Evolutionary conservation across 2,888 invertebrate genomes (phyloP), one percentile per base, ranked within the genome.

Genomic region (Euphydryas editha): DNA sequence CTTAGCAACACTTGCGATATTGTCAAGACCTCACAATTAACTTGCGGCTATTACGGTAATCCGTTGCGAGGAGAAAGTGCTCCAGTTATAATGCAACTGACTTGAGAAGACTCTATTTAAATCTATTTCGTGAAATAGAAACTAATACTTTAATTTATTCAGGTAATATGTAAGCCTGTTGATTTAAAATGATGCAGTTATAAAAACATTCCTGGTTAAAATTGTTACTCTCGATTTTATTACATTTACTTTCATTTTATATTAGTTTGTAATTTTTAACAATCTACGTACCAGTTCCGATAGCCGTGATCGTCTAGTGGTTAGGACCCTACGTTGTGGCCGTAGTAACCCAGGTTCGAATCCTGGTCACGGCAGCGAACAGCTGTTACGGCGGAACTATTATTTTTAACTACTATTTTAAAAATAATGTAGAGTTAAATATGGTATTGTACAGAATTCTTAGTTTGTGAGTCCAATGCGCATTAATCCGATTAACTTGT

Each of bases 311-410:
- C 94, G 95, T 95, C 94, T 95, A 95, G 95, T 95, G 95, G 95
- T 95, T 94, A 95, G 95, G 94, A 95, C 94, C 93, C 94, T 94
- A 94, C 95, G 95, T 95, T 95, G 95, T 95, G 95, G 95, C 95
- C 95, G 95, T 94, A 94, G 94, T 94, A 95, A 95, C 94, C 95
- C 95, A 95, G 95, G 95, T 95, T 95, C 95, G 95, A 95, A 94
- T 95, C 95, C 95, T 88, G 88, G 87, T 87, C 87, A 88, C 86
- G 87, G 86, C 87, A 87, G 85, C 73, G 44, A 56, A 58, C 17
- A 65, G 72, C 73, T 73, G 71, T 72, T 69, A 65, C 69, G 73
- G 69, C 56, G 73, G 72, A 68, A 70, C 49, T 21, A 17, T 37
- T 49, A 51, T 71, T 69, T 65, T 39, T 44, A 15, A n/a, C 42